Evolutionary conservation across 2,888 invertebrate species (phyloP).

Genomic region (Drosophila austrosaltans): DNA sequence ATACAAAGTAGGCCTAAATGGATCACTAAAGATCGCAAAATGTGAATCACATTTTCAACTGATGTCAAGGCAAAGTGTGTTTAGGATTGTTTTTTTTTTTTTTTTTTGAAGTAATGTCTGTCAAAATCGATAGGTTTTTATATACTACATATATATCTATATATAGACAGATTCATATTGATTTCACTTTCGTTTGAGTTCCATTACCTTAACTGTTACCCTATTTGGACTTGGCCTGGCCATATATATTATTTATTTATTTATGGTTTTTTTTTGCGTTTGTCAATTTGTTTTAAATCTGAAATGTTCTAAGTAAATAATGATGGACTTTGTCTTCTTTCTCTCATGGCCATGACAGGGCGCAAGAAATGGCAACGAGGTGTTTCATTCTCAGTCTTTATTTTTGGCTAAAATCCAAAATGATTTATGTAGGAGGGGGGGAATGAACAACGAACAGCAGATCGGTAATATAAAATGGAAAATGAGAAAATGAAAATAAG

Average conservation of each 20-base stretch:
- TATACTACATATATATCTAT: too few relatives aligned
- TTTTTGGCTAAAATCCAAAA: constrained; percentile 46
- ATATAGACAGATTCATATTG: too few relatives aligned
- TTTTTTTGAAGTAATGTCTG: too few relatives aligned
- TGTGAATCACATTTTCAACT: too few relatives aligned
- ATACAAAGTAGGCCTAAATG: too few relatives aligned
- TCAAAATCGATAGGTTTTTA: too few relatives aligned
- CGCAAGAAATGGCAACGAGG: constrained; percentile 22
- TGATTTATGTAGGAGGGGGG: constrained; percentile 38
- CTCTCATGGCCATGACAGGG: constrained; percentile 36
- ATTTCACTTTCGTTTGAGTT: too few relatives aligned
- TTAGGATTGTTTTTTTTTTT: too few relatives aligned
- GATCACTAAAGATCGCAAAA: too few relatives aligned
- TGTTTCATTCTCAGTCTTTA: constrained; percentile 18
- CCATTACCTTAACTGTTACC: neutral
- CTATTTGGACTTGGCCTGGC: constrained; percentile 3
- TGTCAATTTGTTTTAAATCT: constrained; percentile 5
- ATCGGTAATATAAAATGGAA: constrained; percentile 2
- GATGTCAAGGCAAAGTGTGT: too few relatives aligned
- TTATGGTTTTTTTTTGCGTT: neutral
- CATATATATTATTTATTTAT: constrained; percentile 15
- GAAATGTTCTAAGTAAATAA: neutral
- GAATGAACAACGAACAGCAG: constrained; percentile 13
- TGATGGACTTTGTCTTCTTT: constrained; percentile 38
- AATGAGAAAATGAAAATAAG: neutral